Evolutionary conservation across 2,797 vertebrate genomes (phyloP).

Genomic region (Gymnothorax reevesii): DNA sequence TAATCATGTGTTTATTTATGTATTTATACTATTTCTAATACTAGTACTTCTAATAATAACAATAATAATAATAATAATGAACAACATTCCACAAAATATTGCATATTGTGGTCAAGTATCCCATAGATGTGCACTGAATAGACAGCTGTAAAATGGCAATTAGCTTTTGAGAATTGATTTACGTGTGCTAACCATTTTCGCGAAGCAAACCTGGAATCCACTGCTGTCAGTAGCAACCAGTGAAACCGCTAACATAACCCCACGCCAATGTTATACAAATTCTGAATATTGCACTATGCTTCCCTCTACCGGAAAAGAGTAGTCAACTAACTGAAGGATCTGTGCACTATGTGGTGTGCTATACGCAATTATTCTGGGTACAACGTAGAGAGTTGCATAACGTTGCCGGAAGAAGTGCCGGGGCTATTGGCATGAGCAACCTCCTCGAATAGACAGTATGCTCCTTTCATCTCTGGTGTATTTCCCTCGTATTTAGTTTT

Average conservation of each 20-base stretch:
- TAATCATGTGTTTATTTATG: not conserved
- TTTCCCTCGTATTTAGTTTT: not conserved
- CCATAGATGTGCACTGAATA: not conserved
- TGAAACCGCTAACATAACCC: not conserved
- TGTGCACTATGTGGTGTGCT: constrained; percentile 5
- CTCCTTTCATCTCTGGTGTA: not conserved
- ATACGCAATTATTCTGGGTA: constrained; percentile 62
- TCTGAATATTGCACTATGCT: constrained; percentile 49
- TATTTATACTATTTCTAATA: not conserved
- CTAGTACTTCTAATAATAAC: not conserved
- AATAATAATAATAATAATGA: not conserved
- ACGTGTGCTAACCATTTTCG: not conserved
- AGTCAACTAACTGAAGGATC: not conserved
- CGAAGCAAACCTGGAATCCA: not conserved
- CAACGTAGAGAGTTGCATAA: constrained; percentile 58
- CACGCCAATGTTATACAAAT: too few relatives aligned
- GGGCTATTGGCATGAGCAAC: not conserved
- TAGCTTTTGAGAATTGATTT: constrained; percentile 20
- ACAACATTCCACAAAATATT: not conserved
- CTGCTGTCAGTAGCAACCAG: too few relatives aligned
- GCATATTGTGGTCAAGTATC: not conserved
- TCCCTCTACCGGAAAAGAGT: constrained; percentile 62
- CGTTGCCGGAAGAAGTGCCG: constrained; percentile 30
- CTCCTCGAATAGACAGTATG: not conserved
- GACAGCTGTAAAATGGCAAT: not conserved